Conservation (phyloP, 1,140 invertebrate species). For the Agraylea sexmaculata region DNA sequence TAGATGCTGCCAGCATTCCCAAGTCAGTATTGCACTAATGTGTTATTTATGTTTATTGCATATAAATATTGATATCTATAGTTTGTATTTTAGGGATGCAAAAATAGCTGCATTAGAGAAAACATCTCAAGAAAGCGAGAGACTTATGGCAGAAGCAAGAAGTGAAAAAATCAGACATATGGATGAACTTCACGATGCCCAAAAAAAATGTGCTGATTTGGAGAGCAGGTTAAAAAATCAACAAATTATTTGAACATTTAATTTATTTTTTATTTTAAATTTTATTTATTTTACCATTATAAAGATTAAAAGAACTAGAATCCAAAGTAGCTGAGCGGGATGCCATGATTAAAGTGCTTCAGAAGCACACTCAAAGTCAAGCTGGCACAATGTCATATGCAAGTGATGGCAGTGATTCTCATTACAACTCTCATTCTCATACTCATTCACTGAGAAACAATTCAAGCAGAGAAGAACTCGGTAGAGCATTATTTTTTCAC, state of each 20-base stretch:
- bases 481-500: constrained; percentile 18
- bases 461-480: constrained; percentile 37
- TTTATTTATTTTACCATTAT: constrained; percentile 2
- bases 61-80: not conserved
- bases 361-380: constrained; percentile 65
- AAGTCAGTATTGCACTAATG: constrained; percentile 44
- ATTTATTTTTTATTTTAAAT: constrained; percentile 5
- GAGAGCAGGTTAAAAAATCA: constrained; percentile 41
- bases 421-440: constrained; percentile 20
- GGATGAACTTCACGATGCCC: constrained; percentile 73
- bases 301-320: constrained; percentile 74
- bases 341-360: constrained; percentile 80
- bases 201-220: constrained; percentile 71
- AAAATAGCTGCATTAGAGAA: constrained; percentile 78
- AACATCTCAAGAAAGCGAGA: constrained; percentile 76
- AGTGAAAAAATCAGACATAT: constrained; percentile 78
- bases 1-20: constrained; percentile 72
- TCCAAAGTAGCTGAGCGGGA: constrained; percentile 79
- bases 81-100: constrained; percentile 50
- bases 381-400: constrained; percentile 43
- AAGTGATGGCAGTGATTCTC: constrained; percentile 26
- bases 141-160: constrained; percentile 72
- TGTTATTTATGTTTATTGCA: constrained; percentile 1
- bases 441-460: constrained; percentile 33
- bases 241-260: not conserved